Conservation (phyloP, 2,113 vertebrate genomes). For the Nyctereutes procyonoides region DNA sequence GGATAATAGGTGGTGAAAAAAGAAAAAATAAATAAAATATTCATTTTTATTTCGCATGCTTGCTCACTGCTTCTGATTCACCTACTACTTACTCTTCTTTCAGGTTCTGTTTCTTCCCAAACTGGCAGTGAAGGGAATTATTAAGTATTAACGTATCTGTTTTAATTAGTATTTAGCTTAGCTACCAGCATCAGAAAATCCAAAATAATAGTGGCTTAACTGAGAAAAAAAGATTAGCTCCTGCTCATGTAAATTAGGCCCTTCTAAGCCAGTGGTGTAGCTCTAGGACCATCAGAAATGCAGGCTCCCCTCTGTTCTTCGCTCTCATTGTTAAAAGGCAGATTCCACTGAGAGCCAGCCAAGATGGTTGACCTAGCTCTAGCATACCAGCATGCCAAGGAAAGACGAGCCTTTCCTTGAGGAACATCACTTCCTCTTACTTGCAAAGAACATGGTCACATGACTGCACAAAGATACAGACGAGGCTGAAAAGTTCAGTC, state of each 20-base stretch:
- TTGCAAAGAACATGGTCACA: background rate
- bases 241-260: background rate
- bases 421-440: background rate
- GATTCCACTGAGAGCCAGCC: background rate
- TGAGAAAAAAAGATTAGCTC: background rate
- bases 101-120: background rate
- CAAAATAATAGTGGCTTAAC: background rate
- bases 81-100: background rate
- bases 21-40: background rate
- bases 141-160: background rate
- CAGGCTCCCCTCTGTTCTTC: background rate
- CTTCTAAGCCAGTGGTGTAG: background rate
- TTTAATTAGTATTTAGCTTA: background rate
- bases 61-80: background rate
- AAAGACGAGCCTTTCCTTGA: background rate
- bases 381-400: background rate
- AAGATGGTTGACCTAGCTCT: background rate
- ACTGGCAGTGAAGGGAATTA: background rate
- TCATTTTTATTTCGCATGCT: background rate
- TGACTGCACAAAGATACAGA: background rate
- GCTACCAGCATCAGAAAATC: background rate
- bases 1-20: background rate
- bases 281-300: accelerated
- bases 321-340: background rate
- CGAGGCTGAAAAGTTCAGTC: background rate